Evolutionary conservation across 2,888 invertebrate species (phyloP).

Genomic region (Linnaemya tessellans): DNA sequence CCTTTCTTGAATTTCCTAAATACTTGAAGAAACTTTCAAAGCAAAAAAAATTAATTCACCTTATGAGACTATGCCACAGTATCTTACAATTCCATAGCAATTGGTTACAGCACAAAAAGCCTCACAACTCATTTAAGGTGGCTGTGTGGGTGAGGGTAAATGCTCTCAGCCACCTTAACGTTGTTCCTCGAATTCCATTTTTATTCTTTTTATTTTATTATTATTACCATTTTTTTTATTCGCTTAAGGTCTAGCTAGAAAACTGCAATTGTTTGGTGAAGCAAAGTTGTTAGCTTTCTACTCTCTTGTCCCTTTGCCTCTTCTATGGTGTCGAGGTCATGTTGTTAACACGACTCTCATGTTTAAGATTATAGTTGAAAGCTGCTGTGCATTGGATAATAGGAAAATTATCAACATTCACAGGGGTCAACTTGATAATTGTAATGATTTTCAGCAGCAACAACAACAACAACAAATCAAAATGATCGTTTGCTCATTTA

Average conservation of each 20-base stretch:
- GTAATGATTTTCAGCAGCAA: conserved; percentile 17
- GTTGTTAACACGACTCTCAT: conserved; percentile 51
- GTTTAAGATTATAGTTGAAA: conserved; percentile 35
- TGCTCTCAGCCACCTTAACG: background rate
- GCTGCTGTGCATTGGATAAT: background rate
- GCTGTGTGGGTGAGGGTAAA: background rate
- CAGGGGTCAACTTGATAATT: conserved; percentile 36
- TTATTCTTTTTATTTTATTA: background rate
- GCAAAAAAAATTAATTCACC: too few species aligned
- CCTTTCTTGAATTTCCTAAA: too few species aligned
- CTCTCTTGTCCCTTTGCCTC: background rate
- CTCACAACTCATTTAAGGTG: background rate
- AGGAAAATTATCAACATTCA: background rate
- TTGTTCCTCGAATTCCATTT: background rate
- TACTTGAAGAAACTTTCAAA: too few species aligned
- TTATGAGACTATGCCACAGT: too few species aligned
- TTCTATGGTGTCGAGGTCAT: conserved; percentile 21
- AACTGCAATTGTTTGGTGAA: background rate
- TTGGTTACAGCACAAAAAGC: background rate
- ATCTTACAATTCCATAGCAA: too few species aligned
- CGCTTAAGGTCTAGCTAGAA: background rate
- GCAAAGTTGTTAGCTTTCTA: background rate
- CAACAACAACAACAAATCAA: conserved; percentile 1
- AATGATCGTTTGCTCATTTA: conserved; percentile 44
- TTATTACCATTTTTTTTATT: background rate